A percentile compares a stretch with the other conserved stretches of the same genome.
phyloP scores from a whole-genome alignment of 2,888 invertebrate species.

The Chironomus tentans region DNA sequence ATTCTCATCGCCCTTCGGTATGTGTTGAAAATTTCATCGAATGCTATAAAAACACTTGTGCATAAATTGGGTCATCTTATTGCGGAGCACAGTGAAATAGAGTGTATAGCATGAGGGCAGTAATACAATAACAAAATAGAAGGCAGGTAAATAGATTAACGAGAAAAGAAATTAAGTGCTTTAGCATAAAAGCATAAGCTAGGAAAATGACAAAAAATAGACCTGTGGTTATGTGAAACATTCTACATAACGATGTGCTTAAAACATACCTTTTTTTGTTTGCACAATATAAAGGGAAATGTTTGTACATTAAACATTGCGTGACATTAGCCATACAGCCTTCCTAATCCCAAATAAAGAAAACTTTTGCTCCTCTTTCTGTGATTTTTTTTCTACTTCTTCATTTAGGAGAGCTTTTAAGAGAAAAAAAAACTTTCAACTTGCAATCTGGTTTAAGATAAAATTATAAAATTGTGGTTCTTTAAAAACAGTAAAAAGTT shows the following conservation, averaged over 20 bases:
- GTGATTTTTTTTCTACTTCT: too few species aligned
- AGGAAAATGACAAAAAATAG: neutral
- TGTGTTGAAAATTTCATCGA: neutral
- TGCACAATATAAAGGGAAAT: neutral
- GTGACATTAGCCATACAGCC: neutral
- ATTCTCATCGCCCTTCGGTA: neutral
- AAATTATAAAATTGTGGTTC: slow-evolving; percentile 13
- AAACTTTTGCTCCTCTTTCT: too few species aligned
- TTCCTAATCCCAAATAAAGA: neutral
- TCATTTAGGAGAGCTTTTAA: too few species aligned
- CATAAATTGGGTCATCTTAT: neutral
- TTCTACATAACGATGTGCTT: neutral
- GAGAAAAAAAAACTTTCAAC: neutral
- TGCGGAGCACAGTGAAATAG: too few species aligned
- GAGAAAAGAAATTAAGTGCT: neutral
- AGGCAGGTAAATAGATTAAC: neutral
- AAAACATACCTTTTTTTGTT: neutral
- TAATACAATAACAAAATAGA: neutral
- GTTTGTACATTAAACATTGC: neutral
- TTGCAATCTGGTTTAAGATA: neutral
- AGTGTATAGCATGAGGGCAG: neutral
- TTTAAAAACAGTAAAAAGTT: neutral
- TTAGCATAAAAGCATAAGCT: neutral
- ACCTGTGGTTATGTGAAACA: neutral
- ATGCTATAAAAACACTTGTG: neutral